phyloP scores from a whole-genome alignment of 2,797 vertebrate species.

The Pelobates cultripes region DNA sequence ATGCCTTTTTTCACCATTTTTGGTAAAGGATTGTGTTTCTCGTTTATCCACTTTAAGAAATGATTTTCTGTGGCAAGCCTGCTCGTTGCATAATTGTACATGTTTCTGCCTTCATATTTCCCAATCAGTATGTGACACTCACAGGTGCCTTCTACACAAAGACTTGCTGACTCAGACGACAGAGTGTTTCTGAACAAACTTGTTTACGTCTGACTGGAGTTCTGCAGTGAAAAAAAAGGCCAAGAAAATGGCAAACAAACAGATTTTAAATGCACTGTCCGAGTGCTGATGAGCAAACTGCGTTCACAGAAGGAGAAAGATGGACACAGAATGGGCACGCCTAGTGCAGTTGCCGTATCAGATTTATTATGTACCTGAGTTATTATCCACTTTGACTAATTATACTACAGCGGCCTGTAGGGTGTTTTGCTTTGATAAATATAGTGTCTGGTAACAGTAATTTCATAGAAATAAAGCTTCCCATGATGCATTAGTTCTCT shows the following conservation, averaged over 20 bases:
- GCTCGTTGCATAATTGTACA: constrained; percentile 26
- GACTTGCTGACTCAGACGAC: constrained; percentile 8
- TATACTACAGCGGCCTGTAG: no score
- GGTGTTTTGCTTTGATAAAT: no score
- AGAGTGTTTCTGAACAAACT: constrained; percentile 6
- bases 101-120: constrained; percentile 12
- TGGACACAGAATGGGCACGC: no score
- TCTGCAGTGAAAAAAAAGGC: not conserved
- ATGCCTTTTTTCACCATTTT: constrained; percentile 6
- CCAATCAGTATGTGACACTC: not conserved
- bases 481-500: no score
- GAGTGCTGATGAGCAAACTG: not conserved
- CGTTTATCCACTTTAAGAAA: constrained; percentile 41
- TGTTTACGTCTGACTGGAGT: not conserved
- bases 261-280: not conserved
- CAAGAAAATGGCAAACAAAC: not conserved
- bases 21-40: constrained; percentile 24
- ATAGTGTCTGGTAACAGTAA: no score
- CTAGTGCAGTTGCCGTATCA: not conserved
- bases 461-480: no score
- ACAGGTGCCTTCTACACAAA: not conserved
- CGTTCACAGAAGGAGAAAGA: not conserved
- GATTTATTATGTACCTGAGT: constrained; percentile 7
- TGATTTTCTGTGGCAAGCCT: constrained; percentile 35
- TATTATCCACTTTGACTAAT: no score